Evolutionary conservation across 2,888 invertebrate species (phyloP), one percentile per base, ranked within the genome.

Genomic region (Tinea trinotella): DNA sequence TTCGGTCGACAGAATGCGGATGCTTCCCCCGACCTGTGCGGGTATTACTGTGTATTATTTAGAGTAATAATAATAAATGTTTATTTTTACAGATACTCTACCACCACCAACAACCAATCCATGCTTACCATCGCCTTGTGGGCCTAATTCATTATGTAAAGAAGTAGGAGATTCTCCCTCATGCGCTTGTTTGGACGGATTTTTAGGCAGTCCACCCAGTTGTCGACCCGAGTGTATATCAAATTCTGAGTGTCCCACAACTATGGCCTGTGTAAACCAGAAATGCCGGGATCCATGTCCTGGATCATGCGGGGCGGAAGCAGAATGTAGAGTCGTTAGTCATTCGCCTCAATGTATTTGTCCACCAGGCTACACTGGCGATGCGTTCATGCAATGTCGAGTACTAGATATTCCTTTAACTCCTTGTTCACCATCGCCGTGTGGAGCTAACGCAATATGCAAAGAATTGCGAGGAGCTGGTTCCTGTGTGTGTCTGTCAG

Each of bases 271-370:
- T 65, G 88, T 92, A 15, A 91, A 91, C 68, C 88, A 90, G 61
- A 92, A 91, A 77, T 94, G 94, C 68, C 88, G 82, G 67, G 91
- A 91, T 71, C 93, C 93, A 13, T 93, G 94, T 64, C 89, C 90
- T 19, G 90, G 91, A 34, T 87, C 91, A 9, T 95, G 95, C 70
- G 93, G 93, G 13, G 68, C 79, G 24, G 90, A 88, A 66, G 92
- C 94, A 7, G 88, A 90, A 59, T 94, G 94, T 63, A 88, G 88
- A 59, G 92, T 91, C 0, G 83, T 92, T 9, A 93, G 93, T 64
- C 93, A 93, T 61, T 87, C 90, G 24, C 91, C 93, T 17, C 90
- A 90, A 71, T 95, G 95, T 70, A 82, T 90, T 55, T 95, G 95
- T 67, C 77, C 87, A 52, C 65, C 80, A 55, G 89, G 88, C 56